Evolutionary conservation across 2,113 vertebrate genomes (phyloP), one percentile per base, ranked within the genome.

Genomic region (Peucedramus taeniatus): DNA sequence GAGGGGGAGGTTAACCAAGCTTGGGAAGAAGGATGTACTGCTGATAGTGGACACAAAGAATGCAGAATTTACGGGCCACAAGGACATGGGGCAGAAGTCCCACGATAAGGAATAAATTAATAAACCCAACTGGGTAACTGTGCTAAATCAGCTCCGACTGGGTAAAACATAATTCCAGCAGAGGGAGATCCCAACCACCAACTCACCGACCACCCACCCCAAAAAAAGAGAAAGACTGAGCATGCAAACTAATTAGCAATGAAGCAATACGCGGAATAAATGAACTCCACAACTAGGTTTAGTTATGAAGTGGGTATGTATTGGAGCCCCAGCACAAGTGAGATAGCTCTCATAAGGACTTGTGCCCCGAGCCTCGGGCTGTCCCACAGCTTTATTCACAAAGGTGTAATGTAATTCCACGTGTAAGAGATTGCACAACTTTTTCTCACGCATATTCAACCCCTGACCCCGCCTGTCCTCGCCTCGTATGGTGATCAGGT

Each of bases 191-290:
- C 49, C 21, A 14, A 10, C 28, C 20, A n/a, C n/a, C 26, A 51
- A 14, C 33, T 45, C 22, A 57, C 1, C 2, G 31, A 28, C 33
- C 30, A 40, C 28, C 1, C 1, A 37, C 16, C 31, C 14, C 1
- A 3, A 33, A 50, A 45, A 14, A 44, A 30, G 19, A 39, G 11
- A 39, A 68, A 26, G 16, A 35, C 2, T 27, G 26, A 47, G 10
- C 20, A 4, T 47, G 21, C 16, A 45, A 30, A 49, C 21, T 45
- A 68, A 47, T 54, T 35, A 53, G 30, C n/a, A n/a, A n/a, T n/a
- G n/a, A n/a, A n/a, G n/a, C n/a, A n/a, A n/a, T n/a, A n/a, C n/a
- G n/a, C n/a, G n/a, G n/a, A n/a, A n/a, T n/a, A n/a, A n/a, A n/a
- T n/a, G n/a, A n/a, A n/a, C n/a, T n/a, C n/a, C n/a, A n/a, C n/a